Evolutionary conservation across 2,888 invertebrate genomes (phyloP).

Genomic region (Seladonia tumulorum): DNA sequence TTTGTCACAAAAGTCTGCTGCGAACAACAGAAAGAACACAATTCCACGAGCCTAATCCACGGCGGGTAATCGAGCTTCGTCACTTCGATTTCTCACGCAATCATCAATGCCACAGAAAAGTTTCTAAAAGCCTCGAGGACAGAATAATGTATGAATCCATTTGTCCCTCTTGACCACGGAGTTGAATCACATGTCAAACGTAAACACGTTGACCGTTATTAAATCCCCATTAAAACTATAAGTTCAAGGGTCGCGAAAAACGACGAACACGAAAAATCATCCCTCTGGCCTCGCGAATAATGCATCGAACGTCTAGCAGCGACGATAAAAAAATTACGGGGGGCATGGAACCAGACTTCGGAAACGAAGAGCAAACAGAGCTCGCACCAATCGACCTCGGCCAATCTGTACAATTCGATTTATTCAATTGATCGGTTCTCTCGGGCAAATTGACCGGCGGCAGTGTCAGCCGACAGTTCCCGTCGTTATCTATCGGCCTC

Average conservation of each 20-base stretch:
- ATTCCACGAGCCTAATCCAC: neutral
- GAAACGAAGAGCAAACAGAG: conserved; percentile 32
- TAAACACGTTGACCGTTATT: neutral
- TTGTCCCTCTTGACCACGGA: neutral
- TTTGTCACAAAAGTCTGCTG: neutral
- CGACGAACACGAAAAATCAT: neutral
- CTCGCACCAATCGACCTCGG: conserved; percentile 4
- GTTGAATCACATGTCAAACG: neutral
- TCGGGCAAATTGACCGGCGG: conserved; percentile 15
- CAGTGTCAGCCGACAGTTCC: neutral
- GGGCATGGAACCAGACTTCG: neutral
- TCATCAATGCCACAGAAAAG: neutral
- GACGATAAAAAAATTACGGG: neutral
- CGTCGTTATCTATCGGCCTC: conserved; percentile 19
- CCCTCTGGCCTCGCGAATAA: neutral
- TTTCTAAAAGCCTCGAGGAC: neutral
- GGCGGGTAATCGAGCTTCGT: neutral
- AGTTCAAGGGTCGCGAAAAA: neutral
- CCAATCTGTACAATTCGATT: conserved; percentile 32
- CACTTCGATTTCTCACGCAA: too few species aligned
- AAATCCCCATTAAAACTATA: neutral
- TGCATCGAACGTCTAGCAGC: neutral
- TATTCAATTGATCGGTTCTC: neutral
- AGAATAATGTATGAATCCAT: neutral
- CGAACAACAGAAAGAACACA: neutral